A percentile compares a stretch with the other conserved stretches of the same genome.
Conservation (phyloP, 2,113 vertebrate species). For the Cyanoderma ruficeps region DNA sequence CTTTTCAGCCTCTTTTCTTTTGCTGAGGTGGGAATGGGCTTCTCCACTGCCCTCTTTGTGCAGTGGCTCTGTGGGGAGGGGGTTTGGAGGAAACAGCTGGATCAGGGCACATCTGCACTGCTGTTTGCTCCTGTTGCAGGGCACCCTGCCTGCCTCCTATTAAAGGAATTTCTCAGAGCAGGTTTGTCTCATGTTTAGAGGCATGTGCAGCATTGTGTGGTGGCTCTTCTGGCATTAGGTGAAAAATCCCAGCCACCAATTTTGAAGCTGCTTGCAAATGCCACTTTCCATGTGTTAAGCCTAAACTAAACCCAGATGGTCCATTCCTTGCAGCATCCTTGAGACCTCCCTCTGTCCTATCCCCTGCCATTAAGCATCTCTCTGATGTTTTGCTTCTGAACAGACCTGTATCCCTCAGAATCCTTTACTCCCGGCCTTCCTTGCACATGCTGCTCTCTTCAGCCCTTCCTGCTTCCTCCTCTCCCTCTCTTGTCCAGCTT, state of each 20-base stretch:
- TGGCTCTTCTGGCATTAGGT: not conserved
- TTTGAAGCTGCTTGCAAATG: not conserved
- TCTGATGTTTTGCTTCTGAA: not conserved
- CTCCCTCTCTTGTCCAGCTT: not conserved
- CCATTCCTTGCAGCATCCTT: not conserved
- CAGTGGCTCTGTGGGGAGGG: not conserved
- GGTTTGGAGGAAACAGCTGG: not conserved
- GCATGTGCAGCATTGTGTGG: rapidly evolving
- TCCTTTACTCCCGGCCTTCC: not conserved
- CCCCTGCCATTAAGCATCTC: not conserved
- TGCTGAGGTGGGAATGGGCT: not conserved
- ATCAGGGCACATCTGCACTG: not conserved
- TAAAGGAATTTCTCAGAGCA: not conserved
- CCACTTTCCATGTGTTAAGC: not conserved
- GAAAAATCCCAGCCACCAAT: not conserved
- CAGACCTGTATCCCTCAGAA: not conserved
- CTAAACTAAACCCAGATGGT: not conserved
- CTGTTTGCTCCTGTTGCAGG: not conserved
- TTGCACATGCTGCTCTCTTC: not conserved
- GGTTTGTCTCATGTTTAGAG: not conserved
- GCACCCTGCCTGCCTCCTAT: rapidly evolving
- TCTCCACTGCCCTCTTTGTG: not conserved
- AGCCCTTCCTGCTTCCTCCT: not conserved
- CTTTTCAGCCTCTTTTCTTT: not conserved
- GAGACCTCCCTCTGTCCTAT: not conserved